phyloP scores from a whole-genome alignment of 1,140 invertebrate genomes.

The Adelges cooleyi region DNA sequence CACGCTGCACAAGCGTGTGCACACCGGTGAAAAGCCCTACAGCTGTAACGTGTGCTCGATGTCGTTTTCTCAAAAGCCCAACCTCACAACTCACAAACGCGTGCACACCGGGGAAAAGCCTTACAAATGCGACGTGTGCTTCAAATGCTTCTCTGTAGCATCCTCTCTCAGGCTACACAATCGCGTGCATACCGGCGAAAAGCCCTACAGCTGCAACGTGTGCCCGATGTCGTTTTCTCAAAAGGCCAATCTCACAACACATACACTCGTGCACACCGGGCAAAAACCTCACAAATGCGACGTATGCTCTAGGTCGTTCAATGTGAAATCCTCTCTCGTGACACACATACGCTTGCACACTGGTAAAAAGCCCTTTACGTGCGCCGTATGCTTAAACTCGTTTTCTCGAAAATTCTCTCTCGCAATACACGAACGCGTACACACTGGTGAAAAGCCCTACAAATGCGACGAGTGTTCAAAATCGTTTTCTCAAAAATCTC shows the following conservation, averaged over 20 bases:
- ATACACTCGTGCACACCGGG: constrained; percentile 79
- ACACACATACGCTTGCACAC: constrained; percentile 98
- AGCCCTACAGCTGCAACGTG: constrained; percentile 46
- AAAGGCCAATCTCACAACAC: constrained; percentile 84
- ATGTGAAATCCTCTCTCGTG: constrained; percentile 95
- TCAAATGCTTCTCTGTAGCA: constrained; percentile 87
- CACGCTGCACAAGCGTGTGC: constrained; percentile 96
- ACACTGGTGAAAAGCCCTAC: too few relatives aligned
- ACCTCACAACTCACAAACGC: too few relatives aligned
- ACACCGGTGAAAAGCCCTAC: too few relatives aligned
- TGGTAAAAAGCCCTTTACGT: too few relatives aligned
- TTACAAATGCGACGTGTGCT: constrained; percentile 90
- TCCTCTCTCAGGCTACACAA: constrained; percentile 72
- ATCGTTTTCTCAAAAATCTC: too few relatives aligned
- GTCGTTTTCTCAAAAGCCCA: too few relatives aligned
- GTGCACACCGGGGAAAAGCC: too few relatives aligned
- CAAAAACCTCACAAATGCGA: constrained; percentile 73
- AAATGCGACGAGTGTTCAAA: too few relatives aligned
- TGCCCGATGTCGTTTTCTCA: constrained; percentile 91
- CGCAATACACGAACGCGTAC: too few relatives aligned
- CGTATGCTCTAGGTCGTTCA: constrained; percentile 78
- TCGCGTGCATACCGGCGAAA: constrained; percentile 8
- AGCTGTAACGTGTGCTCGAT: too few relatives aligned
- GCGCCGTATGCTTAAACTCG: too few relatives aligned
- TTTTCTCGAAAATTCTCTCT: too few relatives aligned